Evolutionary conservation across 2,113 vertebrate genomes (phyloP).

Genomic region (Halcyon senegalensis): DNA sequence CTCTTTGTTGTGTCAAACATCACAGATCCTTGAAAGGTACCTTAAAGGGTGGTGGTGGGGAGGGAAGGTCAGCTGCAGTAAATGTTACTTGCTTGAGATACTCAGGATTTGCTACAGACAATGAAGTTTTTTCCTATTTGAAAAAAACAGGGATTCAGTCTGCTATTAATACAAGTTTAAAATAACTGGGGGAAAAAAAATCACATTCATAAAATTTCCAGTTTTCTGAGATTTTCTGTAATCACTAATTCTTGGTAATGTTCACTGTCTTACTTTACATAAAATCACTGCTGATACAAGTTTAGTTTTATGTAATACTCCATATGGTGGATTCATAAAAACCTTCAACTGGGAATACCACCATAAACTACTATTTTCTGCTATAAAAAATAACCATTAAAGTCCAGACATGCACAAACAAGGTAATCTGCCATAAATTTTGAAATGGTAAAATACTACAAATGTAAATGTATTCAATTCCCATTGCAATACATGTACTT

Average conservation of each 20-base stretch:
- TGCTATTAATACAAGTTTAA: neutral
- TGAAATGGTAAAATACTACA: conserved; percentile 78
- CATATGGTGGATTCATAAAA: conserved; percentile 81
- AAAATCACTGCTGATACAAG: conserved; percentile 71
- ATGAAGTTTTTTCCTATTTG: neutral
- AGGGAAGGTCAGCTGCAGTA: neutral
- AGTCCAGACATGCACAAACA: conserved; percentile 83
- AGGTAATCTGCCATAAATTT: conserved; percentile 86
- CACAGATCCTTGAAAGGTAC: neutral
- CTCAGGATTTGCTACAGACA: neutral
- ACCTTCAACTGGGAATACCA: conserved; percentile 81
- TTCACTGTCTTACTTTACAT: conserved; percentile 68
- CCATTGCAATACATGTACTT: conserved; percentile 78
- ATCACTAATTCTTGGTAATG: conserved; percentile 70
- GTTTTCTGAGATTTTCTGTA: conserved; percentile 59
- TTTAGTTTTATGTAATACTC: conserved; percentile 76
- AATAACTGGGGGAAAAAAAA: neutral
- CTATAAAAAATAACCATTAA: conserved; percentile 82
- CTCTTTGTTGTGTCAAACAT: neutral
- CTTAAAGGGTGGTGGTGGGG: neutral
- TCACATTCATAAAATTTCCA: neutral
- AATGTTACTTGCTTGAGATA: neutral
- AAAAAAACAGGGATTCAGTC: neutral
- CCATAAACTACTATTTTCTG: conserved; percentile 82
- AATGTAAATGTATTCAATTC: conserved; percentile 83